Evolutionary conservation across 2,888 invertebrate genomes (phyloP), one percentile per base, ranked within the genome.

Genomic region (Junonia oenone): DNA sequence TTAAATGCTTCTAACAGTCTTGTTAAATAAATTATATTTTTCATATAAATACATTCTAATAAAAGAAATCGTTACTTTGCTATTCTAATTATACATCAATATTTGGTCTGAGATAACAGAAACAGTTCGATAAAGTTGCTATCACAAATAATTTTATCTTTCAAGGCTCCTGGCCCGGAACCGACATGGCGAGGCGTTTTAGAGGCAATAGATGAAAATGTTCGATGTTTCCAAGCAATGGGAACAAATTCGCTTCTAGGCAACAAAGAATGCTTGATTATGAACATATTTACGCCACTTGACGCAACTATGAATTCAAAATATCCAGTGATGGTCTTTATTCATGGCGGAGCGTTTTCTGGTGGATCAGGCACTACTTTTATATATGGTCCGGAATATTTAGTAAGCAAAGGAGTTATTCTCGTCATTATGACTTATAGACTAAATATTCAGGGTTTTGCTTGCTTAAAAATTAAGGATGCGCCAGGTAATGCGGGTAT

Each of bases 291-390:
- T 59, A 78, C 81, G 0, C 86, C 89, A 1, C 35, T 76, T 0
- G 64, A 74, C 15, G 57, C 67, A 0, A 14, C 51, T 1, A 33
- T 63, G 0, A 56, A 61, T 2, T 62, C 66, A 3, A 67, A 63
- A 4, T 65, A 83, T n/a, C 83, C 88, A 0, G 85, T 88, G 6
- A 88, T 89, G 88, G 72, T 82, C 2, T 87, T 73, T 55, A 73
- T 89, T 1, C 89, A 89, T 26, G 89, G 89, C 5, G 89, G 89
- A 55, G 88, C 81, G 0, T 90, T 71, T 61, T 80, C 73, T 31
- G 67, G 76, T 46, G 86, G 86, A 0, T 82, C 86, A 0, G 72
- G 74, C 0, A 67, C 71, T 4, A 65, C 67, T 1, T 1, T 71
- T n/a, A n/a, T n/a, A n/a, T n/a, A n/a, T n/a, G n/a, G n/a, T n/a